Percentiles rank a stretch among this genome's conserved stretches.
phyloP scores from a whole-genome alignment of 92 coral and sea anemone species.

The Bergia sp. region DNA sequence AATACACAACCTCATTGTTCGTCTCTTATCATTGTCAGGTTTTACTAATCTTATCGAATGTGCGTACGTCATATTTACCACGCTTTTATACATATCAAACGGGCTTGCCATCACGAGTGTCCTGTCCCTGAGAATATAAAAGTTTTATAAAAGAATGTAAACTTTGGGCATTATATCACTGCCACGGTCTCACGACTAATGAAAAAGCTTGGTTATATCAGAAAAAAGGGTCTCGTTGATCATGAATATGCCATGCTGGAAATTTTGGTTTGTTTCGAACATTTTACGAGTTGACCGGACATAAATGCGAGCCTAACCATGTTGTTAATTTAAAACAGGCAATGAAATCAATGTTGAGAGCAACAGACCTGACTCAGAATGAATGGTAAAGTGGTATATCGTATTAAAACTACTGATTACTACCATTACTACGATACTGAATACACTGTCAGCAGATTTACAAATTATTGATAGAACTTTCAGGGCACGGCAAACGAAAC shows the following conservation, averaged over 20 bases:
- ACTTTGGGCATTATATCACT: slow-evolving; percentile 50
- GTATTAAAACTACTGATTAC: slow-evolving; percentile 33
- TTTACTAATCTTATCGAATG: slow-evolving; percentile 49
- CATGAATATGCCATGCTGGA: slow-evolving; percentile 56
- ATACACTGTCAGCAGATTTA: background rate
- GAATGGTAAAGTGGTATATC: slow-evolving; percentile 51
- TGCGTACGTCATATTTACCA: slow-evolving; percentile 46
- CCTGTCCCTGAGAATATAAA: slow-evolving; percentile 42
- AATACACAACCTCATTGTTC: slow-evolving; percentile 21
- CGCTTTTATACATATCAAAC: slow-evolving; percentile 54
- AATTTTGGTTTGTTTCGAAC: slow-evolving; percentile 2
- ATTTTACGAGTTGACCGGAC: slow-evolving; percentile 33
- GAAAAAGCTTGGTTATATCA: slow-evolving; percentile 41
- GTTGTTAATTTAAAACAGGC: background rate
- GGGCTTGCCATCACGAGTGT: slow-evolving; percentile 41
- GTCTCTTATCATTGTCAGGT: slow-evolving; percentile 48
- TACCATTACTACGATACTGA: background rate
- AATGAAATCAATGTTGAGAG: background rate
- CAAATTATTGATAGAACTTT: slow-evolving; percentile 33
- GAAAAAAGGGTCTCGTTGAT: slow-evolving; percentile 11
- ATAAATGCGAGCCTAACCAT: slow-evolving; percentile 47
- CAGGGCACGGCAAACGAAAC: slow-evolving; percentile 9
- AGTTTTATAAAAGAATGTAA: slow-evolving; percentile 44
- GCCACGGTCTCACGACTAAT: slow-evolving; percentile 7
- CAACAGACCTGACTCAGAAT: background rate